Percentiles rank a stretch among this genome's conserved stretches.
These are phyloP conservation scores for Diorhabda sublineata DNA, from an alignment of 1,140 invertebrate genomes.

Conservation along the genomic window DNA sequence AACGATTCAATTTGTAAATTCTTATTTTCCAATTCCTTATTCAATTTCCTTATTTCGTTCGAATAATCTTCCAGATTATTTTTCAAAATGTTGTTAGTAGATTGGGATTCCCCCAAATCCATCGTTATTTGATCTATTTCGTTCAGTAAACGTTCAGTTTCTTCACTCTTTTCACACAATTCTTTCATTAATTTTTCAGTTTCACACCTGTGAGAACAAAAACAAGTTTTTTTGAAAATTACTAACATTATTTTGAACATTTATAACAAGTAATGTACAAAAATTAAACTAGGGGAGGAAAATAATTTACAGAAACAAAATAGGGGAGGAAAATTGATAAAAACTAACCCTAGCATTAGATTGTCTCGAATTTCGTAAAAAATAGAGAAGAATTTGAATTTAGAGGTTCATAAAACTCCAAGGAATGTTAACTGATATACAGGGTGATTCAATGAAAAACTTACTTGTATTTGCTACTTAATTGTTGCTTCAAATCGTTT, in stretches of 20 bases:
- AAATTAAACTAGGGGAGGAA: no score
- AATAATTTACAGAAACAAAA: no score
- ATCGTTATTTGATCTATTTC: constrained; percentile 43
- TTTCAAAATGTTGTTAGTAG: constrained; percentile 34
- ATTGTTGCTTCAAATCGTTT: constrained; percentile 44
- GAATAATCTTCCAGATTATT: constrained; percentile 27
- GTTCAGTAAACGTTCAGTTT: constrained; percentile 40
- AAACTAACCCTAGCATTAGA: no score
- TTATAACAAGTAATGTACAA: no score
- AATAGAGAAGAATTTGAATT: no score
- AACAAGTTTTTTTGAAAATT: no score
- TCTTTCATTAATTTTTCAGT: constrained; percentile 45
- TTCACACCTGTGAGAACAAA: constrained; percentile 33
- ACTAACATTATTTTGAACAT: no score
- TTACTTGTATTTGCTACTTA: constrained; percentile 22
- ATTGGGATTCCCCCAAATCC: constrained; percentile 28
- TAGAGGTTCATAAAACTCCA: no score
- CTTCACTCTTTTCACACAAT: constrained; percentile 45
- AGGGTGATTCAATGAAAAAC: not conserved
- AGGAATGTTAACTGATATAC: no score
- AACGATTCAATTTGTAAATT: constrained; percentile 30
- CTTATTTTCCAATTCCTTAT: constrained; percentile 51
- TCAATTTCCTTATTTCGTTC: constrained; percentile 40
- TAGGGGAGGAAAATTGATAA: no score
- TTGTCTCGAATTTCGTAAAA: no score